Percentiles rank a stretch among this genome's conserved stretches.
phyloP scores from a whole-genome alignment of 2,113 vertebrate species.

The Oryzias javanicus region DNA sequence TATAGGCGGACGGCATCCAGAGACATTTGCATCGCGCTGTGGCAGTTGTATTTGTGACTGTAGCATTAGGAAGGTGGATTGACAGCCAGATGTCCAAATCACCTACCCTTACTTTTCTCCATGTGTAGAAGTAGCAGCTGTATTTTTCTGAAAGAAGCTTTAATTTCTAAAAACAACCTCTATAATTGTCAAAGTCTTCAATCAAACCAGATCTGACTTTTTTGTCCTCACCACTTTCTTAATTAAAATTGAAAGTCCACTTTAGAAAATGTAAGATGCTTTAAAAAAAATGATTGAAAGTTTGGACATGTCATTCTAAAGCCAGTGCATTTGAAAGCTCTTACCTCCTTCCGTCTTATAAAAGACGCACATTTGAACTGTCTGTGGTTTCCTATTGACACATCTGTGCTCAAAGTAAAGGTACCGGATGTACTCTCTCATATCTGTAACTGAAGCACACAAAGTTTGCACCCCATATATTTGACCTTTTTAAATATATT shows the following conservation, averaged over 20 bases:
- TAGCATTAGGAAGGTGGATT: background rate
- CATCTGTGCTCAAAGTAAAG: slow-evolving; percentile 69
- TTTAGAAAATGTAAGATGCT: too few species aligned
- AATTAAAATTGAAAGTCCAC: too few species aligned
- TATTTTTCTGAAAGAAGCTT: background rate
- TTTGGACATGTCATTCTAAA: too few species aligned
- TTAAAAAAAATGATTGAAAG: too few species aligned
- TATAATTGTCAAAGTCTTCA: too few species aligned
- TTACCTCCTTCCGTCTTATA: slow-evolving; percentile 71
- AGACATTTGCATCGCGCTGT: too few species aligned
- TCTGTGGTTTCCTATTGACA: slow-evolving; percentile 14
- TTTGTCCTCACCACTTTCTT: too few species aligned
- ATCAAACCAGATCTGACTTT: too few species aligned
- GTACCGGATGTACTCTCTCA: slow-evolving; percentile 67
- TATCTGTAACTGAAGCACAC: slow-evolving; percentile 50
- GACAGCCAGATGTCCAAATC: background rate
- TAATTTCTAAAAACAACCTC: too few species aligned
- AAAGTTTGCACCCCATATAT: background rate
- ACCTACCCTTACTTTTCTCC: background rate
- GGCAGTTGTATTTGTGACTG: too few species aligned
- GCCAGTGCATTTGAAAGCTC: slow-evolving; percentile 5
- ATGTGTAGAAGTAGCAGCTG: background rate
- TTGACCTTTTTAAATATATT: too few species aligned
- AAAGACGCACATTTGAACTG: slow-evolving; percentile 56
- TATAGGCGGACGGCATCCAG: too few species aligned